phyloP scores from a whole-genome alignment of 2,888 invertebrate species.

The Encarsia formosa region DNA sequence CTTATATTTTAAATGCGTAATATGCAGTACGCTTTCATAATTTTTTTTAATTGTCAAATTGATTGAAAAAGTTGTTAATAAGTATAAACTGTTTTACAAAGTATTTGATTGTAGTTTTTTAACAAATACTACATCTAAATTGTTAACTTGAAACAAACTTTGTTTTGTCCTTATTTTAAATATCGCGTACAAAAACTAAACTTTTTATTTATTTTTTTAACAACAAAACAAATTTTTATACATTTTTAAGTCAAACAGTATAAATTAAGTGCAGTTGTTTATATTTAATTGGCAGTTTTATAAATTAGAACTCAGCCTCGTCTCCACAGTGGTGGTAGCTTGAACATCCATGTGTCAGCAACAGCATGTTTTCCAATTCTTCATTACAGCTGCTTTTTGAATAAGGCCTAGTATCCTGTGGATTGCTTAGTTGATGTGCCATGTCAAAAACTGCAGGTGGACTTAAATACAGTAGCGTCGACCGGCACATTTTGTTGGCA shows the following conservation, averaged over 20 bases:
- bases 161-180: too few relatives aligned
- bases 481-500: conserved; percentile 34
- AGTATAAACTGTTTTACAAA: too few relatives aligned
- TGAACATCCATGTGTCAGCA: conserved; percentile 63
- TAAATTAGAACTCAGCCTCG: conserved; percentile 23
- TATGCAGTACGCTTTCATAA: conserved; percentile 11
- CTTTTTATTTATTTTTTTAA: too few relatives aligned
- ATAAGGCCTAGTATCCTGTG: conserved; percentile 29
- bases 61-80: too few relatives aligned
- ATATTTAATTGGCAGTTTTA: not conserved
- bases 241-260: too few relatives aligned
- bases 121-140: too few relatives aligned
- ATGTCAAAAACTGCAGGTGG: conserved; percentile 20
- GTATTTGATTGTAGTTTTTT: too few relatives aligned
- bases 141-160: too few relatives aligned
- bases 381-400: conserved; percentile 9
- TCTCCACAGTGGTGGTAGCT: conserved; percentile 52
- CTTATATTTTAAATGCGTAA: conserved; percentile 28
- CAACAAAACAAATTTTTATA: too few relatives aligned
- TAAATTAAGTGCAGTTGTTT: too few relatives aligned
- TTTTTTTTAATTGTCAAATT: not conserved
- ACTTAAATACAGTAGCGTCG: conserved; percentile 33
- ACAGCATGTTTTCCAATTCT: conserved; percentile 56
- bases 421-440: conserved; percentile 11
- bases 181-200: too few relatives aligned